A percentile compares a stretch with the other conserved stretches of the same genome.
Evolutionary conservation across 2,113 vertebrate genomes (phyloP).

Genomic region (Hippolais icterina): DNA sequence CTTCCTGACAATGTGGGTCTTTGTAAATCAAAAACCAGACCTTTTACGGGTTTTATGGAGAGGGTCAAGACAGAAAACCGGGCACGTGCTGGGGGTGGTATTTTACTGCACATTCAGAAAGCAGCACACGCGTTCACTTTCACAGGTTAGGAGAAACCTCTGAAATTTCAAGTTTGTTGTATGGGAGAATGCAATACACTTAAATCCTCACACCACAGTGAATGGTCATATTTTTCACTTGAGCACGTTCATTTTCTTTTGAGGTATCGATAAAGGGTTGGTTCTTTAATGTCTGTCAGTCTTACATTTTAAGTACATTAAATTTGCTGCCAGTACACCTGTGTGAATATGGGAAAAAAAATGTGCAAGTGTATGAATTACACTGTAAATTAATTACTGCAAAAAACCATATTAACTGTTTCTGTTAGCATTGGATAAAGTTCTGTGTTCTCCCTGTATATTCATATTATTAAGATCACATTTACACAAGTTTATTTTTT

Average conservation of each 20-base stretch:
- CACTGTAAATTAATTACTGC: neutral
- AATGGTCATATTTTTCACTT: neutral
- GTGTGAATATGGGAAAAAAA: neutral
- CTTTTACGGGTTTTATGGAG: neutral
- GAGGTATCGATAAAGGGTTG: neutral
- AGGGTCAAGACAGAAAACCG: neutral
- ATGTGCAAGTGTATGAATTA: neutral
- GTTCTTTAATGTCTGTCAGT: neutral
- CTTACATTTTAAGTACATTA: neutral
- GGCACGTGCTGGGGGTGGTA: accelerated
- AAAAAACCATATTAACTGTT: neutral
- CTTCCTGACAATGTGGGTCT: accelerated
- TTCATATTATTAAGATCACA: neutral
- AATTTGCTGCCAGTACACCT: neutral
- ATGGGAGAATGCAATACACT: neutral
- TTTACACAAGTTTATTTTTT: neutral
- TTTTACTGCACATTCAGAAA: neutral
- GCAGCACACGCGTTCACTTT: accelerated
- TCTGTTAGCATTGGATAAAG: neutral
- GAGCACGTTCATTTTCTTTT: neutral
- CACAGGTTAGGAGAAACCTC: neutral
- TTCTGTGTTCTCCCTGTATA: neutral
- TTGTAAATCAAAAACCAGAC: neutral
- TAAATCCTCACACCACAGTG: neutral
- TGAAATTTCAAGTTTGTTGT: neutral